phyloP scores from a whole-genome alignment of 2,797 vertebrate genomes.

The Melanogrammus aeglefinus region DNA sequence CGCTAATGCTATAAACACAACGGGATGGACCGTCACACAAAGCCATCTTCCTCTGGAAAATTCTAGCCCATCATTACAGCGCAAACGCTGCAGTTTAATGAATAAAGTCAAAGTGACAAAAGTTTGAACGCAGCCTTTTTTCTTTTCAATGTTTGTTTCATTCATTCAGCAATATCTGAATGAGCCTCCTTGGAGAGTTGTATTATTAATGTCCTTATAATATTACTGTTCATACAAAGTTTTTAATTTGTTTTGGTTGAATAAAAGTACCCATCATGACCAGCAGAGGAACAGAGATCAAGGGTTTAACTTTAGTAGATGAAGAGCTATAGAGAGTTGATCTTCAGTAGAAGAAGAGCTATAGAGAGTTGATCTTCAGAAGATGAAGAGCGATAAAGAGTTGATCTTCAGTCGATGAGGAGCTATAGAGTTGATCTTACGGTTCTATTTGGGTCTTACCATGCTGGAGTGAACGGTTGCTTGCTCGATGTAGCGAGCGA shows the following conservation, averaged over 20 bases:
- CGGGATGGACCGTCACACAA: background rate
- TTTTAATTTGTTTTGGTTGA: background rate
- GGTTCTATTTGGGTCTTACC: conserved; percentile 67
- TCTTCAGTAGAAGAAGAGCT: background rate
- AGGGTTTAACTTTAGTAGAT: background rate
- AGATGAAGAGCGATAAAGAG: background rate
- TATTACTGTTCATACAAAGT: background rate
- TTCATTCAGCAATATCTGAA: too few species aligned
- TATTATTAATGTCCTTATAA: too few species aligned
- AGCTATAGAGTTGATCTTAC: background rate
- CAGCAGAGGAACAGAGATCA: background rate
- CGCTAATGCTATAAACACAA: background rate
- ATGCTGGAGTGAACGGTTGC: conserved; percentile 97
- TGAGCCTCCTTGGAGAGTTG: too few species aligned
- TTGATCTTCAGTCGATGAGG: background rate
- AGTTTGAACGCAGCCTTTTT: background rate
- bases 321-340: background rate
- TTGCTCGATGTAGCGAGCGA: conserved; percentile 97
- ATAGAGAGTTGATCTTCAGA: background rate
- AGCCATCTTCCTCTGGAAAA: background rate
- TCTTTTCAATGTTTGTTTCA: background rate
- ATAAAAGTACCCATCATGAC: background rate
- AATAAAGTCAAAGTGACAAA: background rate
- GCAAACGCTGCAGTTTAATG: background rate
- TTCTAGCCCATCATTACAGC: background rate